Evolutionary conservation across 2,797 vertebrate species (phyloP), one percentile per base, ranked within the genome.

Genomic region (Nasua narica): DNA sequence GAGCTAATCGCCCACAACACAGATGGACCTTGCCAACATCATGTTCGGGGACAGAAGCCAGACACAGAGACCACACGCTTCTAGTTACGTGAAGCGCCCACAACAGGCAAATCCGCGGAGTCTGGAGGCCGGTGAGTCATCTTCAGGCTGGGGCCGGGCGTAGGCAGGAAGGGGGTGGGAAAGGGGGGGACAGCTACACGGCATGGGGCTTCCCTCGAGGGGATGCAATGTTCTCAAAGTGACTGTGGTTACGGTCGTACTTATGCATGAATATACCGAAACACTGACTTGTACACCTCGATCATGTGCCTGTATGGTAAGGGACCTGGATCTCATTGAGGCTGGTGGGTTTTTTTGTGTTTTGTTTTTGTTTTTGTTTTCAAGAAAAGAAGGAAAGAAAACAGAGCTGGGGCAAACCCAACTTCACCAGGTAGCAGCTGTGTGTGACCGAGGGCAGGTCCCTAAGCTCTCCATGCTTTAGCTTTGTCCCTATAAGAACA

Each of bases 1-100:
- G 50, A 5, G 18, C 46, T 12, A 35, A 2, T 3, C 23, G 3
- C 1, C 43, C 7, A 14, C 46, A 5, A 1, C 23, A 13, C 1
- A n/a, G 62, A 4, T 1, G 3, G 1, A 40, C 72, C 5, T 23
- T 0, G 35, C 40, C 5, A 40, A 37, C n/a, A 6, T 3, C 18
- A 0, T 0, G 52, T n/a, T 19, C 15, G 11, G 25, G 5, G 21
- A 65, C 74, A 46, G 46, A 35, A 29, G 60, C 81, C 69, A 70
- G 69, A 23, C 32, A 5, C 92, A 5, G 11, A n/a, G 27, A 4
- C 56, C 82, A 43, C 2, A 0, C 25, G 43, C 37, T 3, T 52
- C 76, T 50, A 13, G 58, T 40, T n/a, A 9, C 9, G 0, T 7
- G 35, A 11, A 52, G 52, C 7, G 0, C 32, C 25, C 84, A 32